Evolutionary conservation across 2,113 vertebrate genomes (phyloP), one percentile per base, ranked within the genome.

Genomic region (Ceyx cyanopectus): DNA sequence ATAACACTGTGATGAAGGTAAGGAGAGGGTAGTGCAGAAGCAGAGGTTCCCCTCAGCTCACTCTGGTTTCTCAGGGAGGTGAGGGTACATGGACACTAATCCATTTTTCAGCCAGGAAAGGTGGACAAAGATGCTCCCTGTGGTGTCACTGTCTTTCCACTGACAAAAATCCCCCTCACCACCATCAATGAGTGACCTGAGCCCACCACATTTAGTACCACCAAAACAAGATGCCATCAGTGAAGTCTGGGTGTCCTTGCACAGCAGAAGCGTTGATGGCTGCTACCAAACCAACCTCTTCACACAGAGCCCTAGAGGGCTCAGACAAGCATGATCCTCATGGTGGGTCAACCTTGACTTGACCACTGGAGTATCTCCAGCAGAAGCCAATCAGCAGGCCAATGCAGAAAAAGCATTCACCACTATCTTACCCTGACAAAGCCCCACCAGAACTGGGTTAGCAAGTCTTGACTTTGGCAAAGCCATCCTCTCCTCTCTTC

Each of bases 1-100:
- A 98, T 61, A 98, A 98, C 94, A 98, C 98, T 4, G 96, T 97
- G 37, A 98, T 98, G 98, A 98, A 98, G 98, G 98, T 98, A 97
- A 98, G 95, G 54, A 40, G 22, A 23, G 23, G 15, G 43, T 27
- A 62, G 29, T 7, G 26, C 3, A 16, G 51, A n/a, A 60, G 41
- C 32, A 85, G 72, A 58, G 21, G 23, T 14, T 78, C 37, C 37
- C 12, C 70, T 50, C 51, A 46, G 54, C 56, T 89, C 0, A 0
- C 10, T 0, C 0, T 19, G 18, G 30, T 48, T 86, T 70, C 48
- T 67, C 0, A 0, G 40, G 27, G 32, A 67, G 46, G 26, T 9
- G 10, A 77, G 26, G 23, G 19, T 40, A 70, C 5, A 4, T 0
- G 0, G 29, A 16, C 29, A 34, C 5, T 24, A 29, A 23, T 21